Evolutionary conservation across 1,140 invertebrate species (phyloP).

Genomic region (Aradophagus sp.): DNA sequence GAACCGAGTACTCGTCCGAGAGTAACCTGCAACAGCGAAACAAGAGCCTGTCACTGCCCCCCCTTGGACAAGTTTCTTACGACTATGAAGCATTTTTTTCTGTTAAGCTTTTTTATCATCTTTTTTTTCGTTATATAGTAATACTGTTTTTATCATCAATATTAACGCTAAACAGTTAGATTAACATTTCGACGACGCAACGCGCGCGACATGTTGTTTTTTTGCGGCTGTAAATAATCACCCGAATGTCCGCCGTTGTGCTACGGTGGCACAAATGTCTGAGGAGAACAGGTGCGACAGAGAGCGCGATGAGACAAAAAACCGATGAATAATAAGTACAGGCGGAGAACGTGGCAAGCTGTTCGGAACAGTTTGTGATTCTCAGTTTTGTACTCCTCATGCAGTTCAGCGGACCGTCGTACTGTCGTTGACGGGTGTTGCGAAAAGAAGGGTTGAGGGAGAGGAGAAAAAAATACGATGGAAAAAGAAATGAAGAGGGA

Average conservation of each 20-base stretch:
- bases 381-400: conserved; percentile 33
- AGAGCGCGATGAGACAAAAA: conserved; percentile 31
- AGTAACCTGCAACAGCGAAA: conserved; percentile 75
- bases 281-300: conserved; percentile 27
- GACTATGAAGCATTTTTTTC: conserved; percentile 49
- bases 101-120: no score
- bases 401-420: conserved; percentile 28
- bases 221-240: conserved; percentile 28
- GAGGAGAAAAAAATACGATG: conserved; percentile 1
- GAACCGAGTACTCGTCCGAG: conserved; percentile 75
- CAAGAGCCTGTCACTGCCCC: conserved; percentile 72
- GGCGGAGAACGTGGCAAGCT: conserved; percentile 38
- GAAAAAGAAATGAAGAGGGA: conserved; percentile 1
- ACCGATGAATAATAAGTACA: conserved; percentile 19
- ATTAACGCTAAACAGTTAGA: conserved; percentile 9
- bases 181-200: conserved; percentile 4
- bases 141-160: conserved; percentile 7
- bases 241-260: conserved; percentile 32
- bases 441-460: conserved; percentile 4
- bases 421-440: conserved; percentile 12
- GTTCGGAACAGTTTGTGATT: conserved; percentile 31
- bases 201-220: not conserved
- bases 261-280: conserved; percentile 11
- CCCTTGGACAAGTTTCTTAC: conserved; percentile 64
- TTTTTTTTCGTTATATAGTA: no score